Base-by-base conservation (phyloP, 2,797 vertebrate species). In the Tympanoctomys barrerae region DNA sequence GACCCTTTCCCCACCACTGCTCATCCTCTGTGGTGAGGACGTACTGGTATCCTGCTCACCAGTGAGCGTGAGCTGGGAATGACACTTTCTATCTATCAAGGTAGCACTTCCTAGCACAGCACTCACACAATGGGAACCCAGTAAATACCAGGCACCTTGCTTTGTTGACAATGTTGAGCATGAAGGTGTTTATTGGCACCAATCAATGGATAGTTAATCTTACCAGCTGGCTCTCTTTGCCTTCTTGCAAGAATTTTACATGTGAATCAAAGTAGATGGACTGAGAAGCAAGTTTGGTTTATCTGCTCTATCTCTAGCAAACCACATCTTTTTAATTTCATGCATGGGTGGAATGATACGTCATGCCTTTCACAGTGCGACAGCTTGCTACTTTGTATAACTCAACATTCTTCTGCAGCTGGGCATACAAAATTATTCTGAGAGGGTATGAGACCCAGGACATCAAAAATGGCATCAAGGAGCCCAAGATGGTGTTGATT, bases 261-360 rank as follows among this genome's bases (percentile, higher is more conserved):
- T 94, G 70, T 98, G 98, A 98, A 97, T 98, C 98, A 98, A 98
- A 97, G 94, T 98, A 96, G 97, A 98, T 97, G 97, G 95, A 92
- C 95, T 98, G 97, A 91, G 97, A 97, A 98, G 71, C 97, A 97
- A 97, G 97, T 97, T 97, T 97, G 98, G 97, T 98, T 98, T 98
- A 98, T 98, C 97, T 98, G 96, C 97, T 97, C 93, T 97, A 98
- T 98, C 98, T 98, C 98, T 98, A 98, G 98, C 98, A 98, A 98
- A 97, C 86, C 98, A 98, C 98, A 98, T 98, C 98, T 98, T 98
- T 98, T 98, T 98, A 98, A 98, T 98, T 98, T 98, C 98, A 98
- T 98, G 98, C 98, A 97, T 97, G 90, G 14, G 1, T 97, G 97
- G 24, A 96, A 97, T 97, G 98, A 98, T 98, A 97, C 77, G 97